Evolutionary conservation across 2,888 invertebrate genomes (phyloP).

Genomic region (Panzeria rudis): DNA sequence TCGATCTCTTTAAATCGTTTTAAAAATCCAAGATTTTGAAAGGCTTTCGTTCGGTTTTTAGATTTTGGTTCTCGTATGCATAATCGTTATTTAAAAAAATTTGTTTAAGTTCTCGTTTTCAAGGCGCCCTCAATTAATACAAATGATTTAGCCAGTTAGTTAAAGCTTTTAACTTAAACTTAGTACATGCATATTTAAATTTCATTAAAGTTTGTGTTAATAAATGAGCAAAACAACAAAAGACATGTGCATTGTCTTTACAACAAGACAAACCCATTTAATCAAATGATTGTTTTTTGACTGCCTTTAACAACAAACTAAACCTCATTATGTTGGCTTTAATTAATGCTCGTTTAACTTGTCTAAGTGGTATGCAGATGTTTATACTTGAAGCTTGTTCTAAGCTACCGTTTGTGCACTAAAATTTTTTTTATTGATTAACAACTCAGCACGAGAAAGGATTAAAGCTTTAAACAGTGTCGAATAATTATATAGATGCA

Average conservation of each 20-base stretch:
- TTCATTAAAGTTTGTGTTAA: slow-evolving; percentile 14
- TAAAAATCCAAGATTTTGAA: slow-evolving; percentile 43
- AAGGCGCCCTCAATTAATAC: slow-evolving; percentile 69
- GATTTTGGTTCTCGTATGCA: slow-evolving; percentile 29
- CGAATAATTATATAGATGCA: neutral
- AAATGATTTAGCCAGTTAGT: slow-evolving; percentile 36
- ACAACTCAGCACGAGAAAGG: neutral
- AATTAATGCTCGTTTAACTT: slow-evolving; percentile 17
- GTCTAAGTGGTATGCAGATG: neutral
- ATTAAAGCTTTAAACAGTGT: neutral
- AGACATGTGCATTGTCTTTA: slow-evolving; percentile 17
- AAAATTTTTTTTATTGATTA: neutral
- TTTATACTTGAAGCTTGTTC: slow-evolving; percentile 5
- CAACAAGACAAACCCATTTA: slow-evolving; percentile 8
- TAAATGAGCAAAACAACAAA: slow-evolving; percentile 7
- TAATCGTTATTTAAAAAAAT: slow-evolving; percentile 17
- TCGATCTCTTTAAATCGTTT: slow-evolving; percentile 18
- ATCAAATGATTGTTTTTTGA: neutral
- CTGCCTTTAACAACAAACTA: neutral
- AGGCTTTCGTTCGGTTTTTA: slow-evolving; percentile 27
- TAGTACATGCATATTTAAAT: slow-evolving; percentile 2
- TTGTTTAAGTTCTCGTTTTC: slow-evolving; percentile 54
- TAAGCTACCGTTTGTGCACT: neutral
- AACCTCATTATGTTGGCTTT: neutral
- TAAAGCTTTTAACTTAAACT: slow-evolving; percentile 38